A percentile compares a stretch with the other conserved stretches of the same genome.
Conservation (phyloP, 2,888 invertebrate species). For the Zele albiditarsus region DNA sequence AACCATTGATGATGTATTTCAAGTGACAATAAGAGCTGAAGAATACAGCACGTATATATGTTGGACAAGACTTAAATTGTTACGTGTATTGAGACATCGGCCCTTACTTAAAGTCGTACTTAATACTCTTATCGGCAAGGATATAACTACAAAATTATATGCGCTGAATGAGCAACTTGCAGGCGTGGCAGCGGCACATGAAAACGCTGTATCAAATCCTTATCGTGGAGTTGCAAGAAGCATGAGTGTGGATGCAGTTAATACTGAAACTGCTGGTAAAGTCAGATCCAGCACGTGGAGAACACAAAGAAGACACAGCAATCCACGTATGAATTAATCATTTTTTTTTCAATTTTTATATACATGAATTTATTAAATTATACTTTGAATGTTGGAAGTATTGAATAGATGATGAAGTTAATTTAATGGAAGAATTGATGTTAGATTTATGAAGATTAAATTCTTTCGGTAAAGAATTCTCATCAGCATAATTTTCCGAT, state of each 20-base stretch:
- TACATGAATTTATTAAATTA: background rate
- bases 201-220: constrained; percentile 70
- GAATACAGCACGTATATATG: constrained; percentile 85
- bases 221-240: constrained; percentile 79
- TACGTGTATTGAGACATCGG: constrained; percentile 83
- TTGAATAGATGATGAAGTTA: no score
- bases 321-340: constrained; percentile 70
- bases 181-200: constrained; percentile 70
- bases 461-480: no score
- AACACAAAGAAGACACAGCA: constrained; percentile 70
- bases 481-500: no score
- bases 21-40: constrained; percentile 82
- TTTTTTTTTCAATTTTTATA: background rate
- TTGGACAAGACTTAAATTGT: constrained; percentile 85
- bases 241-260: constrained; percentile 85
- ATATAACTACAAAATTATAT: constrained; percentile 89
- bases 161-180: constrained; percentile 85
- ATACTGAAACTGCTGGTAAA: constrained; percentile 84
- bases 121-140: constrained; percentile 88
- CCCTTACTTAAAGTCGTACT: constrained; percentile 84
- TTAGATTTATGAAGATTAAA: no score
- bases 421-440: no score
- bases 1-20: constrained; percentile 85
- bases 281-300: constrained; percentile 81
- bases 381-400: background rate